Base-by-base conservation (phyloP, 2,113 vertebrate species). In the Eubucco bourcierii region DNA sequence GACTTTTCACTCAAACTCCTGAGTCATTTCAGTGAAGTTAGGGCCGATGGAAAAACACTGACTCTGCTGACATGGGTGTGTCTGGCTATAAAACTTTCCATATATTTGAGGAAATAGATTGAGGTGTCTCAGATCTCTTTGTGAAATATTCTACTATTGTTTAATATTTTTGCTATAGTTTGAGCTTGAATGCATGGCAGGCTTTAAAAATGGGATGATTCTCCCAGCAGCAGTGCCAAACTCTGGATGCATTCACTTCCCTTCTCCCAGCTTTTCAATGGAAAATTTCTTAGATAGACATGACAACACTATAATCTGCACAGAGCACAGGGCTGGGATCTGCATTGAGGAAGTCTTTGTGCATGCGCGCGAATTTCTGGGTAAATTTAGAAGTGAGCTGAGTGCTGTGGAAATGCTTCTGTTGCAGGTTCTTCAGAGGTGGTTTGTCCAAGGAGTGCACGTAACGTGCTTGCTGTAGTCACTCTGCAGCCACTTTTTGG, bases 31-130 rank as follows among this genome's bases (percentile, higher is more conserved):
- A 24, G 81, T 60, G 74, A 78, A 88, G 39, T 74, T 39, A 6
- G 7, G n/a, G 83, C 60, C 85, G 79, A 27, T 91, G 91, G 93
- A 96, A 93, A 94, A 94, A 92, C 72, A 80, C 92, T 1, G 20
- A 3, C 63, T 33, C 34, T 34, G 2, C 73, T 70, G 64, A 25
- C 34, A 24, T 21, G 71, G 85, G 90, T 0, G 16, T 93, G 89
- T 64, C 31, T 1, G 33, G 74, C 19, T 29, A 4, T 12, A 33
- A 60, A 89, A 46, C 68, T 73, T 56, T 12, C 56, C 1, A 0
- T 82, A 18, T 41, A 14, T 85, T 80, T 29, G 25, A 89, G 65
- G 64, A 80, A 87, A 53, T 70, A 75, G 59, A 81, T 65, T 1
- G 12, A 71, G 75, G 53, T 58, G 46, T 63, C 47, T 92, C 64